These are phyloP conservation scores for Clanis bilineata DNA, from an alignment of 2,888 invertebrate species.

Conservation along the genomic window DNA sequence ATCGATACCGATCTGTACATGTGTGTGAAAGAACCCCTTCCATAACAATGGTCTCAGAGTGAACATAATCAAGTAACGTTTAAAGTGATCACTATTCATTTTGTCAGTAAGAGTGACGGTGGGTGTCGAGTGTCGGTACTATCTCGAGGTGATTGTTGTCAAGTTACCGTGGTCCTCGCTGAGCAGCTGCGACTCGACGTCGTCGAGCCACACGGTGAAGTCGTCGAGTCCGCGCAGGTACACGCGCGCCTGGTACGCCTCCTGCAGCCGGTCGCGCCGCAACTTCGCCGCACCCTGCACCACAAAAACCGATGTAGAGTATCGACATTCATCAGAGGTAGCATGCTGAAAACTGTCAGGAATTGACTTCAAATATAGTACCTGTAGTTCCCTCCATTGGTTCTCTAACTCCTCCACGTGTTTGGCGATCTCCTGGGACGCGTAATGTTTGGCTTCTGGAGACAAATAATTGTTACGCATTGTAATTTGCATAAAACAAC, in stretches of 20 bases:
- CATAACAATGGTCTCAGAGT: too few species aligned
- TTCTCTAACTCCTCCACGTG: constrained; percentile 92
- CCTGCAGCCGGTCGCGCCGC: constrained; percentile 92
- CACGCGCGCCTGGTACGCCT: constrained; percentile 94
- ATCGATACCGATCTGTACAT: too few species aligned
- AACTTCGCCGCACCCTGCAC: constrained; percentile 86
- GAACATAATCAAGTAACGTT: too few species aligned
- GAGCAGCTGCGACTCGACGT: constrained; percentile 80
- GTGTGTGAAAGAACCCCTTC: too few species aligned
- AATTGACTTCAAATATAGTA: constrained; percentile 26
- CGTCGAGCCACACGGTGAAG: constrained; percentile 96
- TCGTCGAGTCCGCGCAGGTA: constrained; percentile 96
- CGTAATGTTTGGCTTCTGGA: constrained; percentile 91
- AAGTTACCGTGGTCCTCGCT: constrained; percentile 72
- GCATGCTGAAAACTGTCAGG: too few species aligned
- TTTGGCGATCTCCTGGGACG: constrained; percentile 90
- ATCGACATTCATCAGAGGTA: too few species aligned
- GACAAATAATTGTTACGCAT: constrained; percentile 19
- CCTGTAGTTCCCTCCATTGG: constrained; percentile 93
- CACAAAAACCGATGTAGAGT: too few species aligned
- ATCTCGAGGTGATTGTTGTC: too few species aligned
- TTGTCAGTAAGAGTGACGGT: too few species aligned
- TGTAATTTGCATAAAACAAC: neutral
- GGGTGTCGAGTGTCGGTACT: too few species aligned
- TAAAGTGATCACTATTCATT: too few species aligned